phyloP scores from a whole-genome alignment of 2,888 invertebrate species.

The Protonemura montana region DNA sequence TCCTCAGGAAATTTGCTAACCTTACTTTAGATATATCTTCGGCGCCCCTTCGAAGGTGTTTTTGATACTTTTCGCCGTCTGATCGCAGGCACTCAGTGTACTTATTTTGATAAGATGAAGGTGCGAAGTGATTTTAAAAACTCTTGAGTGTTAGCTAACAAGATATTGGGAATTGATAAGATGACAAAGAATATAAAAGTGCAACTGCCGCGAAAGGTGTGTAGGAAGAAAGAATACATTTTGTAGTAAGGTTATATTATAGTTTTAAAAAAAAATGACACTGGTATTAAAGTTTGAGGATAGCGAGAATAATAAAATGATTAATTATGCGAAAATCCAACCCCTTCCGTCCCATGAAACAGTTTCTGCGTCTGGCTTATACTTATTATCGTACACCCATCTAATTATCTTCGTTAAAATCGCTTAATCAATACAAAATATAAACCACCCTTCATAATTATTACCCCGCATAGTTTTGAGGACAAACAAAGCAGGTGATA shows the following conservation, averaged over 20 bases:
- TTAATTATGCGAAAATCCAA: not conserved
- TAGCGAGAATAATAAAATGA: not conserved
- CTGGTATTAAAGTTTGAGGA: not conserved
- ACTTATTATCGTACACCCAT: not conserved
- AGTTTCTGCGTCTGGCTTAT: not conserved
- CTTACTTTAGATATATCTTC: not conserved
- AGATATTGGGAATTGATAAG: not conserved
- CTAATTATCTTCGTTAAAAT: conserved; percentile 12
- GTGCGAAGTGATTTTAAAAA: not conserved
- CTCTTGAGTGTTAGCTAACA: conserved; percentile 5
- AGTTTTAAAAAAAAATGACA: too few relatives aligned
- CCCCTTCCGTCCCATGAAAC: not conserved
- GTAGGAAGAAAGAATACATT: too few relatives aligned
- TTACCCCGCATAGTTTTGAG: not conserved
- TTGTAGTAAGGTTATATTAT: too few relatives aligned
- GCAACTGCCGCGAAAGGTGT: not conserved
- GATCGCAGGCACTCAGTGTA: not conserved
- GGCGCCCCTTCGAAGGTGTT: not conserved
- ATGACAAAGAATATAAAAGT: not conserved
- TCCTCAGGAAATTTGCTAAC: conserved; percentile 12
- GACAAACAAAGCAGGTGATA: not conserved
- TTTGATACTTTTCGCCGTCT: not conserved
- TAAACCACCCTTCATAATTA: not conserved
- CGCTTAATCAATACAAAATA: not conserved
- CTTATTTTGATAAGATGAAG: not conserved